These are phyloP conservation scores for Cheilosia scutellata DNA, from an alignment of 2,888 invertebrate species.

Conservation along the genomic window DNA sequence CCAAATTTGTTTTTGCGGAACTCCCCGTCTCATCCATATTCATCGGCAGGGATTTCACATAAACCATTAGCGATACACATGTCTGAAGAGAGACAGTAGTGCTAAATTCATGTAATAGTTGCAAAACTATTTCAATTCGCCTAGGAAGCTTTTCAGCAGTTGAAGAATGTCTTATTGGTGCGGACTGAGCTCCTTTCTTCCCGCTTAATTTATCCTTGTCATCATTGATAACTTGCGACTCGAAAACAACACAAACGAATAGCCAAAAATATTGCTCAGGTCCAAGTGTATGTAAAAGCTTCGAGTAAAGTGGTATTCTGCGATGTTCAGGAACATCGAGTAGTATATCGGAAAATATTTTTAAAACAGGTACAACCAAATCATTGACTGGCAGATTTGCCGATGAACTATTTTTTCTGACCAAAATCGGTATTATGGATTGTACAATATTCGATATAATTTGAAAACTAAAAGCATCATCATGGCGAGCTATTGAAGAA, in stretches of 20 bases:
- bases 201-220: slow-evolving; percentile 84
- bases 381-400: slow-evolving; percentile 80
- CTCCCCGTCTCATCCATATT: slow-evolving; percentile 85
- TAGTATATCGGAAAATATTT: slow-evolving; percentile 96
- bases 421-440: slow-evolving; percentile 94
- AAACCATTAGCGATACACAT: slow-evolving; percentile 88
- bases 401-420: slow-evolving; percentile 84
- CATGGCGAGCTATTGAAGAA: slow-evolving; percentile 94
- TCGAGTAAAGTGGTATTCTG: slow-evolving; percentile 91
- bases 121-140: slow-evolving; percentile 88
- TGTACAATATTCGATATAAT: slow-evolving; percentile 95
- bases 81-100: slow-evolving; percentile 87
- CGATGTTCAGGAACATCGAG: slow-evolving; percentile 97
- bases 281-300: slow-evolving; percentile 90
- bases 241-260: slow-evolving; percentile 89
- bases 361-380: slow-evolving; percentile 88
- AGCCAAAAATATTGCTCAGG: slow-evolving; percentile 88
- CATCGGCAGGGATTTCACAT: slow-evolving; percentile 88
- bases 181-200: slow-evolving; percentile 74
- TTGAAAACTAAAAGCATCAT: slow-evolving; percentile 97
- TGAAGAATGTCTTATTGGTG: neutral
- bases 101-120: slow-evolving; percentile 88
- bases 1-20: neutral
- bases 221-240: slow-evolving; percentile 88
- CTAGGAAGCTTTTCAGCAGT: slow-evolving; percentile 85